A percentile compares a stretch with the other conserved stretches of the same genome.
These are phyloP conservation scores for Parazoanthus swiftii DNA, from an alignment of 92 coral and sea anemone genomes.

Conservation along the genomic window DNA sequence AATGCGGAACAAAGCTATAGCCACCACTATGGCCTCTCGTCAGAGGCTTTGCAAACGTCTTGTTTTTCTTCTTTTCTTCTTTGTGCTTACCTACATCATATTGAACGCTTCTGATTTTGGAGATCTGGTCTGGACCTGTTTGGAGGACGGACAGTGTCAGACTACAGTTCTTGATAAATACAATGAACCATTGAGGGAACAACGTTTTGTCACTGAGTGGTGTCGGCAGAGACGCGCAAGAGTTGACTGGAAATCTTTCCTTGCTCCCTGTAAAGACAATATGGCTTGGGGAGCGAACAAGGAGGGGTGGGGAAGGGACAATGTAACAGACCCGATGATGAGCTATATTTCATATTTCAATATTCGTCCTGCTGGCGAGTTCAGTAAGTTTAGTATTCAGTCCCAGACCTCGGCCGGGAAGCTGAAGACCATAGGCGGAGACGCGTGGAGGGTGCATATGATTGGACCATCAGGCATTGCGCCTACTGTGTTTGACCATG, in stretches of 20 bases:
- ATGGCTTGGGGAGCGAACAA: constrained; percentile 53
- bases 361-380: constrained; percentile 50
- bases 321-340: constrained; percentile 30
- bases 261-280: constrained; percentile 42
- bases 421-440: constrained; percentile 41
- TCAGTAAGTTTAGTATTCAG: constrained; percentile 35
- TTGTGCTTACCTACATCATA: constrained; percentile 21
- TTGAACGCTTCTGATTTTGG: constrained; percentile 5
- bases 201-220: constrained; percentile 35
- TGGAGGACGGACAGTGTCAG: constrained; percentile 8
- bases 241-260: constrained; percentile 44
- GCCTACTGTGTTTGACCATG: constrained; percentile 31
- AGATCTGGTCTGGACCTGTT: constrained; percentile 34
- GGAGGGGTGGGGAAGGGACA: constrained; percentile 41
- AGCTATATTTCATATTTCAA: constrained; percentile 39
- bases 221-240: constrained; percentile 37
- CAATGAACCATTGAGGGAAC: neutral
- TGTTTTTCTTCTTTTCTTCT: neutral
- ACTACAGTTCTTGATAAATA: neutral
- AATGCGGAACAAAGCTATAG: constrained; percentile 4
- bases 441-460: constrained; percentile 44
- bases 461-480: constrained; percentile 37
- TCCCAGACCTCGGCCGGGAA: constrained; percentile 23
- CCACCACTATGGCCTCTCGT: constrained; percentile 20
- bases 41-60: constrained; percentile 30